Conservation (phyloP, 2,888 invertebrate genomes). For the Zygothrica quintamaculata region DNA sequence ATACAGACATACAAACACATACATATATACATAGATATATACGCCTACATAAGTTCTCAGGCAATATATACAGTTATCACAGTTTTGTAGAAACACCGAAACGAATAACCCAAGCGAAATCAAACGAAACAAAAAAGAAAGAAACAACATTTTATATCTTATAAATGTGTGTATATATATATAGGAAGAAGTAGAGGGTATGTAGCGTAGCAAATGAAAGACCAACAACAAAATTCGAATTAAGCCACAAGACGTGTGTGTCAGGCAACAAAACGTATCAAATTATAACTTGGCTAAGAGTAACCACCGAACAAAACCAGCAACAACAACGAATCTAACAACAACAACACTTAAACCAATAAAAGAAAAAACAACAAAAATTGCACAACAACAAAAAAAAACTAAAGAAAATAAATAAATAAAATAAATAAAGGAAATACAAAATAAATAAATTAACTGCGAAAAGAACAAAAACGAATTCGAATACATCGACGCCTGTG, state of each 20-base stretch:
- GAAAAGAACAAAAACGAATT: conserved; percentile 54
- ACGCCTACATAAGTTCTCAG: conserved; percentile 10
- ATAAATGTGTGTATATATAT: too few relatives aligned
- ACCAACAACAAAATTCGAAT: conserved; percentile 60
- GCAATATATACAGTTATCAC: conserved; percentile 58
- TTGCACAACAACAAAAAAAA: conserved; percentile 23
- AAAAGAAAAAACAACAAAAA: conserved; percentile 20
- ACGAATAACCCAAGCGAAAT: conserved; percentile 43
- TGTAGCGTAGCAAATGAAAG: conserved; percentile 21
- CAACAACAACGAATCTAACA: conserved; percentile 39
- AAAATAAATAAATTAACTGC: conserved; percentile 49
- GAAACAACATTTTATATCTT: too few relatives aligned
- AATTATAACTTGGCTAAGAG: conserved; percentile 67
- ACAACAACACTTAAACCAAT: conserved; percentile 26
- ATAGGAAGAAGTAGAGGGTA: too few relatives aligned
- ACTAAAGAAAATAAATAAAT: conserved; percentile 17
- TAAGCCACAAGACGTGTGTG: conserved; percentile 58
- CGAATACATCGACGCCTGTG: conserved; percentile 36
- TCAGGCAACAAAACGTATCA: conserved; percentile 65
- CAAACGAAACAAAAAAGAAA: conserved; percentile 52
- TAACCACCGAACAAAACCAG: conserved; percentile 68
- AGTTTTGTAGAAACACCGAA: conserved; percentile 57
- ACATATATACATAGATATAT: conserved; percentile 16
- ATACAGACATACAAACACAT: conserved; percentile 18
- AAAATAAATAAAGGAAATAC: conserved; percentile 28